Base-by-base conservation (phyloP, 2,113 vertebrate species). In the Cyanoliseus patagonus region DNA sequence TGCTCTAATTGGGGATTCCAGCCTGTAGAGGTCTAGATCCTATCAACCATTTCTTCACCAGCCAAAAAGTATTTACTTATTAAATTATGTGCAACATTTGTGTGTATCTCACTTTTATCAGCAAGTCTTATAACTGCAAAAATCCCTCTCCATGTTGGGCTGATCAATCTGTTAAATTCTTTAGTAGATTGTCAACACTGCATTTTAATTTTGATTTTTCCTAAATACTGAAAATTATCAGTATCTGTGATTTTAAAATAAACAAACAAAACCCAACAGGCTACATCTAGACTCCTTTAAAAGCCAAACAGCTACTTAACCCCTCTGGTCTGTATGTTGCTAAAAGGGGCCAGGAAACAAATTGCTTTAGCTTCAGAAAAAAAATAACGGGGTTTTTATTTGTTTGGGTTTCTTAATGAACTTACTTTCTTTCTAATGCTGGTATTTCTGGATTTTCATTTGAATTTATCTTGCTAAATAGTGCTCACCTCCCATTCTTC, bases 1-100 rank as follows among this genome's bases (percentile, higher is more conserved):
- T 81, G 76, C 91, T 63, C 62, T 84, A 27, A 87, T 76, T 81
- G 81, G 61, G 33, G 81, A 51, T 86, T 86, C 52, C 27, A 92
- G 46, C 61, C 91, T 63, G 64, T 78, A 91, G 85, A 93, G 73
- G 51, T 63, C 91, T 75, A 93, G 91, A 95, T 94, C 68, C 77
- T 93, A 84, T 88, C 89, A 84, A 63, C 68, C 42, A 84, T 86
- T 91, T 78, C 88, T 94, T 59, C 33, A 67, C 39, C 49, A 79
- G 78, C 61, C 84, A 84, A 68, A 82, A 88, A 89, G 81, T 88
- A 87, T 52, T 61, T 85, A 37, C n/a, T 44, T 81, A 87, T 68
- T 44, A 89, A 86, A 68, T 89, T 68, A 84, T 3, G 4, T n/a
- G 44, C 79, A 88, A 62, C 14, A 44, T 24, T 17, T 80, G 83